Conservation (phyloP, 2,888 invertebrate genomes). For the Nezara viridula region DNA sequence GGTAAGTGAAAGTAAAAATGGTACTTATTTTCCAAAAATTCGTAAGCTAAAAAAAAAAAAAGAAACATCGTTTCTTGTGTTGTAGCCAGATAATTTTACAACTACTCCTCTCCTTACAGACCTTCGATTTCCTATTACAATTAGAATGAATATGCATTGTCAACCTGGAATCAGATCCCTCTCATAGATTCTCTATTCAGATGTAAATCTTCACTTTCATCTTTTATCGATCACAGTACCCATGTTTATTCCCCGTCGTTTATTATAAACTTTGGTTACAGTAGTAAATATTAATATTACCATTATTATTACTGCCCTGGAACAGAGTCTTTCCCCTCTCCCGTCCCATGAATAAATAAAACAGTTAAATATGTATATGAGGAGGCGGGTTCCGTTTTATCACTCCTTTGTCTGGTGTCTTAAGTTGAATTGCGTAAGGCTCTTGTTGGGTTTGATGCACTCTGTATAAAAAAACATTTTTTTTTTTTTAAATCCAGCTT, state of each 20-base stretch:
- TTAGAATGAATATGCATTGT: neutral
- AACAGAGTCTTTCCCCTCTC: neutral
- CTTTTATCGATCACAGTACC: neutral
- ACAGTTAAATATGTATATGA: constrained; percentile 3
- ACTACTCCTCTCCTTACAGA: neutral
- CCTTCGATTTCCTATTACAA: neutral
- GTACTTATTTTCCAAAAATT: too few species aligned
- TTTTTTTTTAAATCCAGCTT: neutral
- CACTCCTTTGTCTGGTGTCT: constrained; percentile 13
- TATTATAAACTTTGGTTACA: neutral
- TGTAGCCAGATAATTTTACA: too few species aligned
- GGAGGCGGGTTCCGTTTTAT: neutral
- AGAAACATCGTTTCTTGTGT: neutral
- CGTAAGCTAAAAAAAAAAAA: too few species aligned
- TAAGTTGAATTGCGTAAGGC: neutral
- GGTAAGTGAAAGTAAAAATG: too few species aligned
- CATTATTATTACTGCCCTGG: neutral
- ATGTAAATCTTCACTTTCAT: constrained; percentile 37
- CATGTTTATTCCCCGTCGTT: neutral
- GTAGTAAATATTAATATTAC: neutral
- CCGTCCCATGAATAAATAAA: neutral
- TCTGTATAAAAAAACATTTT: neutral
- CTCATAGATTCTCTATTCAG: neutral
- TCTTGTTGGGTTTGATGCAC: neutral
- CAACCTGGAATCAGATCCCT: neutral